Percentiles rank a stretch among this genome's conserved stretches.
Evolutionary conservation across 2,113 vertebrate species (phyloP).

Genomic region (Podarcis muralis): DNA sequence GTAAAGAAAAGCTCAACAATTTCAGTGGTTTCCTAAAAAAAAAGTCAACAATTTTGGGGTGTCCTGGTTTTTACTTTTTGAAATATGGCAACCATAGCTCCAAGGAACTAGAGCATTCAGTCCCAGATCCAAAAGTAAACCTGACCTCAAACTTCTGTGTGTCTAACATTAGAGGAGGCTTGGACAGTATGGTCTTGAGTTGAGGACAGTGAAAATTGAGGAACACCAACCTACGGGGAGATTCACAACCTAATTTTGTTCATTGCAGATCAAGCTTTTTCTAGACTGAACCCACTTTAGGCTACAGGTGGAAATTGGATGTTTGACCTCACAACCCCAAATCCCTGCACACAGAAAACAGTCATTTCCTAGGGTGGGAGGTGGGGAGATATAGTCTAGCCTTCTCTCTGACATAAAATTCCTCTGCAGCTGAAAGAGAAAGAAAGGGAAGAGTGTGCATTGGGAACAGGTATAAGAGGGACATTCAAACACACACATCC

Average conservation of each 20-base stretch:
- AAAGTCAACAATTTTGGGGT: too few relatives aligned
- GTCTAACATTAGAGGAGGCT: neutral
- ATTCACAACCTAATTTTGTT: neutral
- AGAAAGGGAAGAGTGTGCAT: neutral
- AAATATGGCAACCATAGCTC: too few relatives aligned
- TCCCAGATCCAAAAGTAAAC: neutral
- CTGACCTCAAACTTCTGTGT: neutral
- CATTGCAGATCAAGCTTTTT: neutral
- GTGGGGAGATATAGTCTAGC: neutral
- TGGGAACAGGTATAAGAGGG: too few relatives aligned
- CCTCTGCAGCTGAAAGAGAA: too few relatives aligned
- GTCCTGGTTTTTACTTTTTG: too few relatives aligned
- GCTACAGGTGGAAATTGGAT: neutral
- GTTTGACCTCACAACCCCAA: neutral
- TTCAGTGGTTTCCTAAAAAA: too few relatives aligned
- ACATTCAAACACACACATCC: neutral
- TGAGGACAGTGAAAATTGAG: neutral
- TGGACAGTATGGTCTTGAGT: neutral
- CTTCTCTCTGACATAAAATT: neutral
- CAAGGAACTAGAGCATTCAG: neutral
- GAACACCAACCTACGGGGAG: neutral
- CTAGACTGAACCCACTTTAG: neutral
- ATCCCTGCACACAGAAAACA: neutral
- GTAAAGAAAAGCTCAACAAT: too few relatives aligned
- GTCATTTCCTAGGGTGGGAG: too few relatives aligned